Evolutionary conservation across 2,797 vertebrate genomes (phyloP).

Genomic region (Aplochiton taeniatus): DNA sequence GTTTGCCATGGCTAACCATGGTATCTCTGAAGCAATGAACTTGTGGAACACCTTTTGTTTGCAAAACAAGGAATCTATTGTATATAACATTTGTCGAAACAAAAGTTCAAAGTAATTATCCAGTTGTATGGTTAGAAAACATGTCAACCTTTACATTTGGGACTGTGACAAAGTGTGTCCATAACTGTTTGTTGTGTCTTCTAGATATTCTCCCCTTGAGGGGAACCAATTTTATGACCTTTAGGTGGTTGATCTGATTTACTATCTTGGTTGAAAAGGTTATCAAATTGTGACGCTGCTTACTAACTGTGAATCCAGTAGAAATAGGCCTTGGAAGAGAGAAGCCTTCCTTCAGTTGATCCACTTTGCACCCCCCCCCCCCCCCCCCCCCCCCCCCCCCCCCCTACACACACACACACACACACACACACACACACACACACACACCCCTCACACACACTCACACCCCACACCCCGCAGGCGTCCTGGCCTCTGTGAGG

Average conservation of each 20-base stretch:
- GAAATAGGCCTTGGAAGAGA: not conserved
- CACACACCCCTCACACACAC: no score
- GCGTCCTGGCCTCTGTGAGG: no score
- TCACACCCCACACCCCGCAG: no score
- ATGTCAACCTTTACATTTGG: slow-evolving; percentile 2
- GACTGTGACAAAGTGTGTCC: slow-evolving; percentile 1
- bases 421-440: no score
- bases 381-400: no score
- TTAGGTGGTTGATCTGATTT: not conserved
- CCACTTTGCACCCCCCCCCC: no score
- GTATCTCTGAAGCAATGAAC: not conserved
- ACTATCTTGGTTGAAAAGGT: not conserved
- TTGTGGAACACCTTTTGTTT: slow-evolving; percentile 43
- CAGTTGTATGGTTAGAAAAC: not conserved
- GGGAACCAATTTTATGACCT: not conserved
- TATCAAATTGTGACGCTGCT: not conserved
- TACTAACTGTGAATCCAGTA: not conserved
- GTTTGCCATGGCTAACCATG: no score
- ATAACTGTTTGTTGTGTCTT: not conserved
- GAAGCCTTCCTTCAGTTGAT: not conserved
- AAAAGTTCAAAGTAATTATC: slow-evolving; percentile 40
- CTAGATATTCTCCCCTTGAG: not conserved
- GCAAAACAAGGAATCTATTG: slow-evolving; percentile 48
- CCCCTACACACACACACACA: no score
- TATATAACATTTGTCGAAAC: slow-evolving; percentile 45